phyloP scores from a whole-genome alignment of 2,797 vertebrate genomes.

The Carapus acus region DNA sequence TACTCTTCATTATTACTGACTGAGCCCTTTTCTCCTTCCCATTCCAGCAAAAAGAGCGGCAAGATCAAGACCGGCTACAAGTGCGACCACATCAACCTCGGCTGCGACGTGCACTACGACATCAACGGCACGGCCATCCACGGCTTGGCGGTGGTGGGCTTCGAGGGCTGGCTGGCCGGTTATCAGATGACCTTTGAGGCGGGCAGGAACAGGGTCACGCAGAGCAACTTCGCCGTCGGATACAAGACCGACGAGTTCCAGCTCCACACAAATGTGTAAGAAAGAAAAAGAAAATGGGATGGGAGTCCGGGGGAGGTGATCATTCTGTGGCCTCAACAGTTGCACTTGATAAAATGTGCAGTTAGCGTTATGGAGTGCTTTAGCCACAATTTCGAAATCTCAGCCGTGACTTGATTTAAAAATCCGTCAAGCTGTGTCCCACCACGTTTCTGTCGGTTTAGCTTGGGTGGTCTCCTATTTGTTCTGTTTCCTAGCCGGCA shows the following conservation, averaged over 20 bases:
- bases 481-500: too few relatives aligned
- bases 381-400: too few relatives aligned
- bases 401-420: too few relatives aligned
- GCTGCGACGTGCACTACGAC: constrained; percentile 92
- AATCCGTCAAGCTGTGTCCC: too few relatives aligned
- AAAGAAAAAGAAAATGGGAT: not conserved
- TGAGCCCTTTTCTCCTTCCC: not conserved
- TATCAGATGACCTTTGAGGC: constrained; percentile 98
- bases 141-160: constrained; percentile 84
- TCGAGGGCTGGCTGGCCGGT: constrained; percentile 93
- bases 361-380: too few relatives aligned
- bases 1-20: too few relatives aligned
- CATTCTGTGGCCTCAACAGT: too few relatives aligned
- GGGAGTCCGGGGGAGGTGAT: too few relatives aligned
- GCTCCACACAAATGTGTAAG: constrained; percentile 97
- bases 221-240: constrained; percentile 97
- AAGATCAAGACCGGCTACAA: constrained; percentile 92
- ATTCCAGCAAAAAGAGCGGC: constrained; percentile 87
- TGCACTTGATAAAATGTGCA: too few relatives aligned
- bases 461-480: too few relatives aligned
- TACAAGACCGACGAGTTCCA: constrained; percentile 97
- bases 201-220: constrained; percentile 85
- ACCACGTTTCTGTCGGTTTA: too few relatives aligned
- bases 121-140: constrained; percentile 90
- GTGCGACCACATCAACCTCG: constrained; percentile 89